A percentile compares a stretch with the other conserved stretches of the same genome.
phyloP scores from a whole-genome alignment of 2,888 invertebrate genomes.

The Dasypogon diadema region DNA sequence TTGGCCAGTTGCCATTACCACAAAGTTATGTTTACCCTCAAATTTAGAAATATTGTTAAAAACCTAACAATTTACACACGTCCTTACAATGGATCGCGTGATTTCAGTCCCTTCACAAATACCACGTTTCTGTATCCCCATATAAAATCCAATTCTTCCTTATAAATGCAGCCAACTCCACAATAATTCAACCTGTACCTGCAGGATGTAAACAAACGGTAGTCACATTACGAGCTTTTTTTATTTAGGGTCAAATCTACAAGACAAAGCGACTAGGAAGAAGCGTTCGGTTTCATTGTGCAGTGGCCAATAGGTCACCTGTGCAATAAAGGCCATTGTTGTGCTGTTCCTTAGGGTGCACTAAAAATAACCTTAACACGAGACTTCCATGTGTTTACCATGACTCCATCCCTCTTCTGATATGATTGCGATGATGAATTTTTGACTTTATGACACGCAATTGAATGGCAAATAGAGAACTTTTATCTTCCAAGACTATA shows the following conservation, averaged over 20 bases:
- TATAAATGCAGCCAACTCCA: no score
- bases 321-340: neutral
- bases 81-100: neutral
- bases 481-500: no score
- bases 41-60: no score
- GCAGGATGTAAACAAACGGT: neutral
- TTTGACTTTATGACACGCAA: neutral
- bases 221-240: neutral
- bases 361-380: neutral
- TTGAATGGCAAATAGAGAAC: no score
- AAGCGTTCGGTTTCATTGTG: neutral
- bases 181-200: neutral
- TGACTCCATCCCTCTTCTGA: neutral
- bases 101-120: neutral
- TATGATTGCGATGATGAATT: neutral
- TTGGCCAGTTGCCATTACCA: neutral
- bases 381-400: neutral
- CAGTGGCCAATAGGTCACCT: neutral
- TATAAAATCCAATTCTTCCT: no score
- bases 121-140: neutral
- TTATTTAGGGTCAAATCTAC: neutral
- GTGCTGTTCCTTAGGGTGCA: neutral
- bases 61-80: neutral
- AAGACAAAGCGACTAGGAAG: neutral
- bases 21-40: neutral